Percentiles rank a stretch among this genome's conserved stretches.
These are phyloP conservation scores for Tuberolachnus salignus DNA, from an alignment of 2,888 invertebrate genomes.

Conservation along the genomic window DNA sequence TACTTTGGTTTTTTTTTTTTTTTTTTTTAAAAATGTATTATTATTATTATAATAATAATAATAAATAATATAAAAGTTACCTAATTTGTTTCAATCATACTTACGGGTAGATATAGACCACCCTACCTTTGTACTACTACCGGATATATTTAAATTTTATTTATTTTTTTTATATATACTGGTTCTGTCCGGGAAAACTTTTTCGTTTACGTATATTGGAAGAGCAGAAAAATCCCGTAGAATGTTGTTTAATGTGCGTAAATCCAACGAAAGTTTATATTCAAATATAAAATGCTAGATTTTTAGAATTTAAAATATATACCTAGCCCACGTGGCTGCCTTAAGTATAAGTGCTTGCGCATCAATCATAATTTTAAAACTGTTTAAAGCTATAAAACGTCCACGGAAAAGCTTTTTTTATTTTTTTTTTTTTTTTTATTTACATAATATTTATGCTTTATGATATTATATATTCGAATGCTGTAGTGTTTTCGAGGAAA, in stretches of 20 bases:
- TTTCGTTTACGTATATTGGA: background rate
- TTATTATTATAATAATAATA: conserved; percentile 3
- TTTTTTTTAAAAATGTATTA: no score
- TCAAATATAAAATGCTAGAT: background rate
- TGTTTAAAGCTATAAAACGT: background rate
- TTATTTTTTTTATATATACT: no score
- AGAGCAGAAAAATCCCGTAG: no score
- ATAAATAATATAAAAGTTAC: conserved; percentile 31
- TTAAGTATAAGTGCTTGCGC: background rate
- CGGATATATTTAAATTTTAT: background rate
- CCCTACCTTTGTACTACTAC: no score
- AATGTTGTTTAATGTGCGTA: no score
- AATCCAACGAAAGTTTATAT: conserved; percentile 6
- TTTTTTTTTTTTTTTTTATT: no score
- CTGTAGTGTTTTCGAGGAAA: no score
- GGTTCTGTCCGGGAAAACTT: background rate
- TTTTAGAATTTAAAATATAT: background rate
- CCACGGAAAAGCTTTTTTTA: no score
- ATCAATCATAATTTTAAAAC: background rate
- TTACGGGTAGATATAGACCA: background rate
- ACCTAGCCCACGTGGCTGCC: background rate
- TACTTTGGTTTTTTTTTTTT: no score
- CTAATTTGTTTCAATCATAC: conserved; percentile 30
- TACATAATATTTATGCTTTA: no score
- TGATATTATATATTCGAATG: no score